Percentiles rank a stretch among this genome's conserved stretches.
Evolutionary conservation across 2,888 invertebrate species (phyloP).

Genomic region (Neoitamus cyanurus): DNA sequence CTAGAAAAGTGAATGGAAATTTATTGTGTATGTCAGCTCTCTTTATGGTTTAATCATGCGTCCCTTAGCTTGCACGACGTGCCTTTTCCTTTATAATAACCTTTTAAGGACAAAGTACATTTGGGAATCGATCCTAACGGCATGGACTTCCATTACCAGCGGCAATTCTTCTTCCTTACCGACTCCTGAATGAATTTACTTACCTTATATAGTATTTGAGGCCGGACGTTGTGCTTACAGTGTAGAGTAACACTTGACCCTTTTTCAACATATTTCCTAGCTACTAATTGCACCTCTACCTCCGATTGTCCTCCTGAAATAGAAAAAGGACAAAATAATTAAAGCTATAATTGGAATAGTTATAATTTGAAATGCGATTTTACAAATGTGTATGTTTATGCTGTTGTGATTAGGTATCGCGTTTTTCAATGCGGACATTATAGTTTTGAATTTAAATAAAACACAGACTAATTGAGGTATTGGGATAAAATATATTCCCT

Average conservation of each 20-base stretch:
- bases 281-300: conserved; percentile 74
- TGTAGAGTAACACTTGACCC: conserved; percentile 77
- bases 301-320: conserved; percentile 68
- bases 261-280: conserved; percentile 78
- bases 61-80: background rate
- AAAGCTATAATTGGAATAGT: background rate
- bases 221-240: conserved; percentile 81
- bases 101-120: background rate
- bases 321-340: background rate
- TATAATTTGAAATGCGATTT: too few species aligned
- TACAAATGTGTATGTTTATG: too few species aligned
- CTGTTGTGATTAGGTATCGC: too few species aligned
- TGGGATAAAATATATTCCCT: too few species aligned
- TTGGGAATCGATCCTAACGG: background rate
- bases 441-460: too few species aligned
- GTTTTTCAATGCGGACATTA: too few species aligned
- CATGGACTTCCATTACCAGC: background rate
- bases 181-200: conserved; percentile 61
- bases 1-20: conserved; percentile 3
- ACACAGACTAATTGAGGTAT: too few species aligned
- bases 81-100: background rate
- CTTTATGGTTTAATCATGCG: conserved; percentile 23
- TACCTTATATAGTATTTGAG: conserved; percentile 81
- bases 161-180: background rate
- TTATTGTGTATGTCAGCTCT: conserved; percentile 37